phyloP scores from a whole-genome alignment of 2,888 invertebrate species.

The Machimus atricapillus region DNA sequence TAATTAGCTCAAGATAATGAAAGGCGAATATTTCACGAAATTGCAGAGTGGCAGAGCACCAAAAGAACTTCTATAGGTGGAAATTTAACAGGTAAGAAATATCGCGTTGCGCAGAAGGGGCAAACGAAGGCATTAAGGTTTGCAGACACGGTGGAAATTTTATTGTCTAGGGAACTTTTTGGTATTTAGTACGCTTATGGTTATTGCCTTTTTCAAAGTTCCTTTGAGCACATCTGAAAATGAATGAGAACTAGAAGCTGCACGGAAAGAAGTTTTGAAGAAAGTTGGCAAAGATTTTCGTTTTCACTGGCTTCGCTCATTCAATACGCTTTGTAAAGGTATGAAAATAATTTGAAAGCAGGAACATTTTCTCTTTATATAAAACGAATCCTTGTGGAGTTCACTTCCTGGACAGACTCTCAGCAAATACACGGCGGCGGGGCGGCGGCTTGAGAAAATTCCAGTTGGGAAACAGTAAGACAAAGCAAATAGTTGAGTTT shows the following conservation, averaged over 20 bases:
- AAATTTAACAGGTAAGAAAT: conserved; percentile 1
- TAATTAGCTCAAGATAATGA: neutral
- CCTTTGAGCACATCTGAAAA: neutral
- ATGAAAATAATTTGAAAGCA: neutral
- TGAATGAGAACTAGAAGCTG: neutral
- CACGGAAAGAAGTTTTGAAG: neutral
- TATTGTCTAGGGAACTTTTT: conserved; percentile 9
- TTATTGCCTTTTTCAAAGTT: neutral
- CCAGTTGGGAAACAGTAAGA: neutral
- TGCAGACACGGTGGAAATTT: neutral
- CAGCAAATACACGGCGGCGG: neutral
- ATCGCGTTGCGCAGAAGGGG: neutral
- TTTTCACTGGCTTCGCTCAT: neutral
- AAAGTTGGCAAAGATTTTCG: neutral
- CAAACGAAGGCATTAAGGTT: neutral
- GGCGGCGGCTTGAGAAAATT: neutral
- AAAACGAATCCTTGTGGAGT: neutral
- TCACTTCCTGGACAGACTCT: neutral
- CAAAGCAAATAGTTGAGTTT: neutral
- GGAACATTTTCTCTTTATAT: neutral
- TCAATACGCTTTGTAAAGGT: neutral
- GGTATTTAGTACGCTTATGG: conserved; percentile 22
- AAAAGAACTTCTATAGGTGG: neutral
- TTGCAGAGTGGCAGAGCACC: neutral
- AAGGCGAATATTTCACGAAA: neutral